phyloP scores from a whole-genome alignment of 1,140 invertebrate species.

The Drosophila trapezifrons region DNA sequence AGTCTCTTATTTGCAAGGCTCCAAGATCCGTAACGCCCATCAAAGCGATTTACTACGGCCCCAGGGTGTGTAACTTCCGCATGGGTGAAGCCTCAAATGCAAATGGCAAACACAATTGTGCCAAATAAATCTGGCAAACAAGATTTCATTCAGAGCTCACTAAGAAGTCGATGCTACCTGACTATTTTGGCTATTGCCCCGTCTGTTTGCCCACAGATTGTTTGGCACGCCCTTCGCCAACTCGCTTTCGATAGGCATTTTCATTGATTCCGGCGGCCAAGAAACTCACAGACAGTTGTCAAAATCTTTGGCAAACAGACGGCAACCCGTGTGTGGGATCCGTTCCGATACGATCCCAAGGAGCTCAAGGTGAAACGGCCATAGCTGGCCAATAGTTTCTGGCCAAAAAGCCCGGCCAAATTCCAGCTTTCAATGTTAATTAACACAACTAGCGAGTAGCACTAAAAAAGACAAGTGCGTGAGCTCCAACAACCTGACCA shows the following conservation, averaged over 20 bases:
- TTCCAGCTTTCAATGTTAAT: slow-evolving; percentile 70
- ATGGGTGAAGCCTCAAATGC: slow-evolving; percentile 53
- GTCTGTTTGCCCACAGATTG: slow-evolving; percentile 40
- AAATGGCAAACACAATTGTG: slow-evolving; percentile 64
- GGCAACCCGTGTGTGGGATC: slow-evolving; percentile 24
- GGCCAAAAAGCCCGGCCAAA: slow-evolving; percentile 38
- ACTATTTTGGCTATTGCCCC: slow-evolving; percentile 30
- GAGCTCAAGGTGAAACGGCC: slow-evolving; percentile 61
- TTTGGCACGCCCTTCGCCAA: slow-evolving; percentile 59
- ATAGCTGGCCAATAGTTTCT: slow-evolving; percentile 39
- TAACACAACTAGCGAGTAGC: slow-evolving; percentile 50
- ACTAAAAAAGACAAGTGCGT: slow-evolving; percentile 38
- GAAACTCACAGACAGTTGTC: slow-evolving; percentile 67
- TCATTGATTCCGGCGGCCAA: slow-evolving; percentile 61
- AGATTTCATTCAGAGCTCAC: slow-evolving; percentile 51
- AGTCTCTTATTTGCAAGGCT: not conserved
- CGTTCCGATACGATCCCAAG: slow-evolving; percentile 33
- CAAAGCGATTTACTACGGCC: slow-evolving; percentile 5
- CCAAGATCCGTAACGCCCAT: not conserved
- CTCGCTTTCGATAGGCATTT: slow-evolving; percentile 54
- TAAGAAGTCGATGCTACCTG: slow-evolving; percentile 28
- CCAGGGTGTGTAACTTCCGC: slow-evolving; percentile 48
- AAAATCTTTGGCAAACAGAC: slow-evolving; percentile 64
- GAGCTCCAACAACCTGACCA: slow-evolving; percentile 13
- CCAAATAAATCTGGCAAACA: slow-evolving; percentile 64